Evolutionary conservation across 2,888 invertebrate genomes (phyloP), one percentile per base, ranked within the genome.

Genomic region (Trichacis sp.): DNA sequence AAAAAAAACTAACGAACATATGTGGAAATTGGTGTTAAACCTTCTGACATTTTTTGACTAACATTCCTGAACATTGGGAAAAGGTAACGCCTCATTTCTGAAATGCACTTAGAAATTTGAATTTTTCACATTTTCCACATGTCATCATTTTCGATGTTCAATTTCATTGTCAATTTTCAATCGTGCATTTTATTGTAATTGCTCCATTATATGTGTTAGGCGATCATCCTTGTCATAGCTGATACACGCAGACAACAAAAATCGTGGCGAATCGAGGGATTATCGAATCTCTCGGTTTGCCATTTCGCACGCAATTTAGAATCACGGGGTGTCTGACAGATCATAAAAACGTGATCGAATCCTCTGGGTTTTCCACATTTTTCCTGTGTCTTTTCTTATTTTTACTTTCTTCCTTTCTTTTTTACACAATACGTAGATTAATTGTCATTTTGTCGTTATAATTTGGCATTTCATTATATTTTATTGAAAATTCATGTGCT

Each of bases 41-140:
- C 54, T 63, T 60, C 57, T 57, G 53, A 55, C 52, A 58, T 53
- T 57, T 56, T 67, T 40, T 40, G 40, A 40, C 60, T 63, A 68
- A 68, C 64, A 64, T 60, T 64, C 68, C 68, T 61, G 68, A 64
- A 64, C 58, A 52, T 58, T 58, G 64, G 53, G 43, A 24, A 30
- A 53, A 68, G 68, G 68, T 68, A 68, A 68, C 33, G 59, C 58
- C 58, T 43, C 53, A 55, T 58, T 68, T 52, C 61, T 61, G 59
- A 40, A 64, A 61, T 68, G 68, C 68, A 68, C 68, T 68, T 64
- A 64, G 59, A 68, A 54, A 40, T 40, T 40, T 63, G 68, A 63
- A 60, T 64, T 68, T 57, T 64, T 57, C 64, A 68, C 68, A 61
- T 64, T 68, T 63, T 64, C 64, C 63, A 68, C 68, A 58, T 63